Conservation (phyloP, 2,888 invertebrate species). For the Plebejus melissa region DNA sequence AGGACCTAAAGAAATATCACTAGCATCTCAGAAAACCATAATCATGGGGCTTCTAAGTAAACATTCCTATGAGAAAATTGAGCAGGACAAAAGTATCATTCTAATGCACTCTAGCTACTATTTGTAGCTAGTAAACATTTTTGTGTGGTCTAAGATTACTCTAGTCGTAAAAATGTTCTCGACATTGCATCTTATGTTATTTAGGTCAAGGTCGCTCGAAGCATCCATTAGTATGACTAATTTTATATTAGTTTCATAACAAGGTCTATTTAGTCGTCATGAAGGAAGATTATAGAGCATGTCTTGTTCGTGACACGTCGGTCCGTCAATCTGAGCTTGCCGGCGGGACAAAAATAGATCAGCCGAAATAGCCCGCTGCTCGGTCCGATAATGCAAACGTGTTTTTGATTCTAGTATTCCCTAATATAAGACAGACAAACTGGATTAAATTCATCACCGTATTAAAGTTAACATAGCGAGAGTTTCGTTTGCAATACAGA, state of each 20-base stretch:
- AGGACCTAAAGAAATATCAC: constrained; percentile 16
- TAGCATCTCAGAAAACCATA: constrained; percentile 26
- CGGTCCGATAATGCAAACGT: constrained; percentile 73
- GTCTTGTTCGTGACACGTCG: constrained; percentile 68
- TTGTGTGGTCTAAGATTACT: constrained; percentile 4
- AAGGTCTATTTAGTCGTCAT: constrained; percentile 48
- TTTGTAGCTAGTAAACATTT: constrained; percentile 22
- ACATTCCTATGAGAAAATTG: constrained; percentile 23
- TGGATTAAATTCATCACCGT: constrained; percentile 37
- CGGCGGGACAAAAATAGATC: constrained; percentile 69
- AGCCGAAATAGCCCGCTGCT: constrained; percentile 71
- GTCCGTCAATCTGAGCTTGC: constrained; percentile 78
- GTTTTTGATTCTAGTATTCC: constrained; percentile 69
- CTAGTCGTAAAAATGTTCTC: constrained; percentile 27
- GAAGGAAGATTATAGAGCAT: constrained; percentile 54
- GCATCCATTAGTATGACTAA: constrained; percentile 36
- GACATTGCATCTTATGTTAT: constrained; percentile 39
- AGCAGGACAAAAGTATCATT: constrained; percentile 17
- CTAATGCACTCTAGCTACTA: constrained; percentile 25
- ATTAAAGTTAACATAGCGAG: constrained; percentile 33
- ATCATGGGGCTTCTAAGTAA: not conserved
- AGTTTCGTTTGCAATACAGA: constrained; percentile 32
- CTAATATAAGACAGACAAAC: constrained; percentile 49
- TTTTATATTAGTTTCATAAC: constrained; percentile 42
- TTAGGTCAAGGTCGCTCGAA: constrained; percentile 72